A percentile compares a stretch with the other conserved stretches of the same genome.
Evolutionary conservation across 2,113 vertebrate genomes (phyloP).

Genomic region (Martes martes): DNA sequence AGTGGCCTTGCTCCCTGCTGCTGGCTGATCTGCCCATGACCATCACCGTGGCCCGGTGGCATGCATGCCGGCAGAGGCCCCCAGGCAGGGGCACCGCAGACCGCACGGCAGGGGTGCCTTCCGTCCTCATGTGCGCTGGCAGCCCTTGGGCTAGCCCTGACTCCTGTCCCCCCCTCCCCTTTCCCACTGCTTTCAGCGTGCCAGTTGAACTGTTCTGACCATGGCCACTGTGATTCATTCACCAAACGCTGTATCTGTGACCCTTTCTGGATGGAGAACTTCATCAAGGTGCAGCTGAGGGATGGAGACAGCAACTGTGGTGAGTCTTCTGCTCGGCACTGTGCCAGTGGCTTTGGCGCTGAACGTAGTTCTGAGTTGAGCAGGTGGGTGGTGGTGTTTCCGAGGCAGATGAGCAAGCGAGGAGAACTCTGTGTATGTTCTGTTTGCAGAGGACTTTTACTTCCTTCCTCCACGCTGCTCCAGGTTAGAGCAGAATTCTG

Average conservation of each 20-base stretch:
- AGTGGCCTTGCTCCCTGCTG: background rate
- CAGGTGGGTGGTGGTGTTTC: conserved; percentile 39
- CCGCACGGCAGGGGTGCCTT: fast-evolving
- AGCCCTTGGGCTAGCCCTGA: background rate
- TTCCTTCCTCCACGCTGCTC: conserved; percentile 13
- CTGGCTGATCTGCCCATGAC: background rate
- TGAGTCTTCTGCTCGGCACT: conserved; percentile 64
- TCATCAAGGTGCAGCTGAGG: conserved; percentile 90
- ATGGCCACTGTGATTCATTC: conserved; percentile 95
- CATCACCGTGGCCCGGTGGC: fast-evolving
- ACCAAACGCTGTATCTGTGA: conserved; percentile 95
- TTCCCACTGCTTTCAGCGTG: conserved; percentile 85
- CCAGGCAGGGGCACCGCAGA: background rate
- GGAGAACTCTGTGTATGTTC: conserved; percentile 43
- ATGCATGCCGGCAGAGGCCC: too few relatives aligned
- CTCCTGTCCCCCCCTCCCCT: background rate
- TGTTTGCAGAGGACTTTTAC: conserved; percentile 54
- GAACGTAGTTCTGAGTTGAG: background rate
- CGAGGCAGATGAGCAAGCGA: conserved; percentile 31
- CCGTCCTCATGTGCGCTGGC: background rate
- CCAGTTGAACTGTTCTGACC: conserved; percentile 96
- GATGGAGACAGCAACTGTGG: conserved; percentile 97
- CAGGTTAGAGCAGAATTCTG: conserved; percentile 30
- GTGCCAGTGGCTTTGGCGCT: background rate
- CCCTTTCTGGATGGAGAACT: conserved; percentile 99